Base-by-base conservation (phyloP, 2,888 invertebrate genomes). In the Drosophila neotestacea region DNA sequence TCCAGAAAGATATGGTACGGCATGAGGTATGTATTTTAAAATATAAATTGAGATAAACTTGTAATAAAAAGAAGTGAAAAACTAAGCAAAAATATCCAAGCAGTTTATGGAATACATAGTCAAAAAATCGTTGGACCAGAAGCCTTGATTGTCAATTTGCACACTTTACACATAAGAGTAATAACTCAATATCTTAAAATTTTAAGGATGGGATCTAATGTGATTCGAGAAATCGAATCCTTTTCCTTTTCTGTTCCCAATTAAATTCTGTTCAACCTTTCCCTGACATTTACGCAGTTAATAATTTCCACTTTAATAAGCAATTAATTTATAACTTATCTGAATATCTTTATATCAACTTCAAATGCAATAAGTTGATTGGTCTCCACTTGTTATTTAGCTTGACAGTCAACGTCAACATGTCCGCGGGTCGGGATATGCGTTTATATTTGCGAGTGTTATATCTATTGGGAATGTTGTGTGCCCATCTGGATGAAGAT, bases 11-110 rank as follows among this genome's bases (percentile, higher is more conserved):
- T 61, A 51, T 58, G 28, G 58, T 88, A 7, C 30, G 55, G 6
- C 60, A 60, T 42, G 84, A 88, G 89, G 89, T 88, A 58, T 38
- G 77, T 75, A 54, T 47, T 32, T 9, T 10, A 10, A 32, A 32
- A 32, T 7, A 22, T 11, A 22, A 22, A 42, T 42, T 22, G 22
- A 10, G 5, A 22, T 9, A 13, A 7, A 6, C 11, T 36, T 36
- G 5, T n/a, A n/a, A n/a, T 38, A 11, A 4, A 38, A 38, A 10
- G n/a, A 2, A 5, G 22, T n/a, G 6, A 2, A 38, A 38, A 38
- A 4, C 0, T 1, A 4, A 38, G 7, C 2, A n/a, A 5, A 11
- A 11, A 36, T 4, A 36, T 11, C 36, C 36, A 2, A 22, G 22
- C 22, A 22, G 3, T 0, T 22, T 22, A 22, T 22, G 22, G 22